Conservation (phyloP, 2,797 vertebrate species). For the Danio aesculapii region DNA sequence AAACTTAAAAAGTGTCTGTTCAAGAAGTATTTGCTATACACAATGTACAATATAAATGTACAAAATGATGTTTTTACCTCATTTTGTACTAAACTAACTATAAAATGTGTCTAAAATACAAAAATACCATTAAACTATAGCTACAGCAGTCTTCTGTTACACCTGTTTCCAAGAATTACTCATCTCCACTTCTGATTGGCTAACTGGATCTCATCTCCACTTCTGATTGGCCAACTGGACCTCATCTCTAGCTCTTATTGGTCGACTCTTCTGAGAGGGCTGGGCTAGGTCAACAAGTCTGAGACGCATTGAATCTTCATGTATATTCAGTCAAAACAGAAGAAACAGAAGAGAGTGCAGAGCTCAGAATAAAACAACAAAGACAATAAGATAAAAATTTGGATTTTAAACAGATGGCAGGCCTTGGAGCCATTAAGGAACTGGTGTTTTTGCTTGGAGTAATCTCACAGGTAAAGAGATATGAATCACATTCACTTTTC, state of each 20-base stretch:
- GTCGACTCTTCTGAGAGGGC: constrained; percentile 61
- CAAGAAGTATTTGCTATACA: no score
- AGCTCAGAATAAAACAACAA: constrained; percentile 26
- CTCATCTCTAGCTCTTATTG: constrained; percentile 60
- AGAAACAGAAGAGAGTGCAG: constrained; percentile 37
- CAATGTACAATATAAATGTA: no score
- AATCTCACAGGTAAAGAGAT: constrained; percentile 71
- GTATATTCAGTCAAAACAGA: constrained; percentile 43
- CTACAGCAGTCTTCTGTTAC: background rate
- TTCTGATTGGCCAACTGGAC: no score
- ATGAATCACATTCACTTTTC: background rate
- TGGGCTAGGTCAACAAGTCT: constrained; percentile 65
- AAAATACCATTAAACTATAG: background rate
- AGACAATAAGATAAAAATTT: background rate
- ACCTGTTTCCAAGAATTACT: constrained; percentile 28
- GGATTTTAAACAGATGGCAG: constrained; percentile 61
- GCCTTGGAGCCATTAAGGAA: constrained; percentile 57
- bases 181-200: constrained; percentile 29
- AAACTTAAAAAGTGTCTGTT: no score
- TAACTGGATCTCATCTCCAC: no score
- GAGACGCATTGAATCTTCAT: constrained; percentile 54
- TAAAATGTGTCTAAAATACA: background rate
- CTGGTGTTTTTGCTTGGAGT: constrained; percentile 66
- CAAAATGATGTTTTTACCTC: background rate
- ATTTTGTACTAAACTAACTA: background rate